These are phyloP conservation scores for Sminthurinus aureus DNA, from an alignment of 2,888 invertebrate species.

Conservation along the genomic window DNA sequence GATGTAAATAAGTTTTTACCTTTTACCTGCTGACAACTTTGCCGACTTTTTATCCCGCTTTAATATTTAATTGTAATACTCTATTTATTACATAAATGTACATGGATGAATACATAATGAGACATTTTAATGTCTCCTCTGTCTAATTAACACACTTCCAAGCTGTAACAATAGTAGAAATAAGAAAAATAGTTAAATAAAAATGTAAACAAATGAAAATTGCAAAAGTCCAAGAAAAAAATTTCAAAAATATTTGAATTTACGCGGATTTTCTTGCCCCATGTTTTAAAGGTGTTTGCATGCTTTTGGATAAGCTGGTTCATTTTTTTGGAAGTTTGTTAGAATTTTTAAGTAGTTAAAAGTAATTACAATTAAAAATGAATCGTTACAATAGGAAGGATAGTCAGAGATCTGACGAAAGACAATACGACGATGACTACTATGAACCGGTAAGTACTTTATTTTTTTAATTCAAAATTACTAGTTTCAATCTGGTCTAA, in stretches of 20 bases:
- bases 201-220: neutral
- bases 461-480: too few species aligned
- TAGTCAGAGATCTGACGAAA: constrained; percentile 52
- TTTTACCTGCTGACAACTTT: too few species aligned
- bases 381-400: constrained; percentile 49
- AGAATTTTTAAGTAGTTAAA: constrained; percentile 9
- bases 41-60: too few species aligned
- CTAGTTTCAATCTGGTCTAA: too few species aligned
- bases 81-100: too few species aligned
- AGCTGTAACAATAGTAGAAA: too few species aligned
- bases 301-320: neutral
- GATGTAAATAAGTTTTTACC: too few species aligned
- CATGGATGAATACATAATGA: too few species aligned
- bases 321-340: neutral
- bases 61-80: too few species aligned
- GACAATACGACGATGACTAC: constrained; percentile 55
- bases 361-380: constrained; percentile 20
- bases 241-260: neutral
- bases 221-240: neutral
- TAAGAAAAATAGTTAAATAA: neutral
- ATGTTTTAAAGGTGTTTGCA: neutral
- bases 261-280: neutral
- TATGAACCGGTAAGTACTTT: constrained; percentile 7
- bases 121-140: too few species aligned
- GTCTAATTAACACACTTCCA: too few species aligned